Evolutionary conservation across 2,888 invertebrate genomes (phyloP).

Genomic region (Ceraclea dissimilis): DNA sequence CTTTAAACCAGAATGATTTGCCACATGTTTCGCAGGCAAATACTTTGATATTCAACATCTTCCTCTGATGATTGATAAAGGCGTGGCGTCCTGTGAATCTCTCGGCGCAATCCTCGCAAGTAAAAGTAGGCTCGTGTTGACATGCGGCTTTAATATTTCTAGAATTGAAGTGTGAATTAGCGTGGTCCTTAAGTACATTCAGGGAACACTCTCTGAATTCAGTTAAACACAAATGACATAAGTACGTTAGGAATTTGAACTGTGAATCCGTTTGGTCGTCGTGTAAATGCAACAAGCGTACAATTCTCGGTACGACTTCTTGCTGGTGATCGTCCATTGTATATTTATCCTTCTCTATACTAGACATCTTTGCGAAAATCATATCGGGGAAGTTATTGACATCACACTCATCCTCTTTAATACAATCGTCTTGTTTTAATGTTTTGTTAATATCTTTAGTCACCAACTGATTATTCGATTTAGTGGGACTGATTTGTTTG

Average conservation of each 20-base stretch:
- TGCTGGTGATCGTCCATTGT: slow-evolving; percentile 12
- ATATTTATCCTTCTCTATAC: slow-evolving; percentile 19
- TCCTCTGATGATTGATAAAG: slow-evolving; percentile 26
- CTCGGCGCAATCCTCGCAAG: slow-evolving; percentile 27
- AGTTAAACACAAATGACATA: slow-evolving; percentile 30
- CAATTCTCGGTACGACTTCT: slow-evolving; percentile 20
- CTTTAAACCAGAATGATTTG: slow-evolving; percentile 24
- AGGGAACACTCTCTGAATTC: slow-evolving; percentile 27
- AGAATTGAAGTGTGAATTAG: slow-evolving; percentile 28
- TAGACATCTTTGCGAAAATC: slow-evolving; percentile 16
- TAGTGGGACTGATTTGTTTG: not conserved
- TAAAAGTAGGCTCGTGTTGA: slow-evolving; percentile 20
- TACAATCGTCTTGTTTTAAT: not conserved
- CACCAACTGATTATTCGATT: not conserved
- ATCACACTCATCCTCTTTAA: not conserved
- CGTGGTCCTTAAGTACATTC: slow-evolving; percentile 28
- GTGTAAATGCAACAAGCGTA: not conserved
- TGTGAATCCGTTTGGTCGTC: not conserved
- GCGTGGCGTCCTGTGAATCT: slow-evolving; percentile 26
- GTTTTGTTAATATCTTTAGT: not conserved
- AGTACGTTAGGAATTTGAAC: slow-evolving; percentile 14
- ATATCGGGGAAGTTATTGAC: slow-evolving; percentile 12
- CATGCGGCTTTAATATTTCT: slow-evolving; percentile 8
- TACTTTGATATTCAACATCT: slow-evolving; percentile 25
- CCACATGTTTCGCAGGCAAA: slow-evolving; percentile 27